A percentile compares a stretch with the other conserved stretches of the same genome.
These are phyloP conservation scores for Rosalia funebris DNA, from an alignment of 2,888 invertebrate species.

Conservation along the genomic window DNA sequence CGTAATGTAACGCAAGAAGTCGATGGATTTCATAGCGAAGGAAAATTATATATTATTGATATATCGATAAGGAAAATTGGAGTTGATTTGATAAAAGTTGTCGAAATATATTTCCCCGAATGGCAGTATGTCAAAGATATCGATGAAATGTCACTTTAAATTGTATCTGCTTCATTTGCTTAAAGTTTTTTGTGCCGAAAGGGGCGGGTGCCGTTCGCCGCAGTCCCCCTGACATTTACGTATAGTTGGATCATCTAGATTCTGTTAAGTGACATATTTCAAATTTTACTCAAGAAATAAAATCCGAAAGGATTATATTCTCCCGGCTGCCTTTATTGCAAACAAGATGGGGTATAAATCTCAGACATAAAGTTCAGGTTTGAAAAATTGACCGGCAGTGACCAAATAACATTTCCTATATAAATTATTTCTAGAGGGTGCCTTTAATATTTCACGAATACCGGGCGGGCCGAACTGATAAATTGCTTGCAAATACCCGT, in stretches of 20 bases:
- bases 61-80: too few species aligned
- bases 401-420: not conserved
- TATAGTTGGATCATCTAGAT: conserved; percentile 17
- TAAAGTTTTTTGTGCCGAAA: conserved; percentile 16
- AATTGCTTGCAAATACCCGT: not conserved
- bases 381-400: conserved; percentile 11
- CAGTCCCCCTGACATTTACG: conserved; percentile 8
- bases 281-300: conserved; percentile 17
- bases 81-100: conserved; percentile 24
- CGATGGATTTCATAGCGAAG: too few species aligned
- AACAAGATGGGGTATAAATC: conserved; percentile 12
- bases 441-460: not conserved
- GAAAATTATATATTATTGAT: too few species aligned
- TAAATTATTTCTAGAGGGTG: not conserved
- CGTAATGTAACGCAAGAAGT: too few species aligned
- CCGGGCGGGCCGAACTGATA: not conserved
- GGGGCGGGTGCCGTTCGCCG: not conserved
- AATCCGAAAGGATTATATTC: conserved; percentile 14
- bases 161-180: conserved; percentile 24
- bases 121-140: conserved; percentile 15
- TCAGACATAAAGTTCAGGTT: not conserved
- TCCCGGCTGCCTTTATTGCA: conserved; percentile 1
- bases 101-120: conserved; percentile 11
- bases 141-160: conserved; percentile 17
- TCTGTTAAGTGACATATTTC: conserved; percentile 21